These are phyloP conservation scores for Echinometra lucunter DNA, from an alignment of 53 echinoderm and acorn worm species.

Conservation along the genomic window DNA sequence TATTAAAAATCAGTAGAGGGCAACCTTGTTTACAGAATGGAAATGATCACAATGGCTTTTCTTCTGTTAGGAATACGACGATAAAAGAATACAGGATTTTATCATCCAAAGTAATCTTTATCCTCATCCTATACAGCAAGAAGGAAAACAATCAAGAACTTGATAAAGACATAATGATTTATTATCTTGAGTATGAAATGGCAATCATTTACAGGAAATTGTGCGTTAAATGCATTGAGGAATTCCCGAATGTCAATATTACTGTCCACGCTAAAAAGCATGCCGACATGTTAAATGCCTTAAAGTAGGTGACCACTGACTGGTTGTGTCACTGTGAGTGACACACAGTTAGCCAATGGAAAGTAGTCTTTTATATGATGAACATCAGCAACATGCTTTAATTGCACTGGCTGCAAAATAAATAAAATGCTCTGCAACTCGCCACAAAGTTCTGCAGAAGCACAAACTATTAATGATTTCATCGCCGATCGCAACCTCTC, in stretches of 20 bases:
- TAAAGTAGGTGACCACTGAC: not conserved
- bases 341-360: not conserved
- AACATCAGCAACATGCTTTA: not conserved
- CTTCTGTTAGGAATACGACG: not conserved
- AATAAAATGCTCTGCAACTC: constrained; percentile 35
- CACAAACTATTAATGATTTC: not conserved
- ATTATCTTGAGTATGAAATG: not conserved
- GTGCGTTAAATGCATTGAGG: not conserved
- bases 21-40: not conserved
- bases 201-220: not conserved
- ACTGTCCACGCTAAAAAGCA: not conserved
- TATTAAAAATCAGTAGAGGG: too few relatives aligned
- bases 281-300: not conserved
- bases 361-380: not conserved
- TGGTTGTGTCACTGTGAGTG: not conserved
- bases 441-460: not conserved
- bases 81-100: not conserved
- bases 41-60: not conserved
- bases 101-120: not conserved
- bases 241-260: not conserved
- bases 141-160: not conserved
- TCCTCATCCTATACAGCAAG: not conserved
- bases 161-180: not conserved
- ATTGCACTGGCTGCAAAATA: constrained; percentile 53
- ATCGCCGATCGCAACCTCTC: not conserved